Conservation (phyloP, 2,888 invertebrate genomes). For the Drosophila leonis region DNA sequence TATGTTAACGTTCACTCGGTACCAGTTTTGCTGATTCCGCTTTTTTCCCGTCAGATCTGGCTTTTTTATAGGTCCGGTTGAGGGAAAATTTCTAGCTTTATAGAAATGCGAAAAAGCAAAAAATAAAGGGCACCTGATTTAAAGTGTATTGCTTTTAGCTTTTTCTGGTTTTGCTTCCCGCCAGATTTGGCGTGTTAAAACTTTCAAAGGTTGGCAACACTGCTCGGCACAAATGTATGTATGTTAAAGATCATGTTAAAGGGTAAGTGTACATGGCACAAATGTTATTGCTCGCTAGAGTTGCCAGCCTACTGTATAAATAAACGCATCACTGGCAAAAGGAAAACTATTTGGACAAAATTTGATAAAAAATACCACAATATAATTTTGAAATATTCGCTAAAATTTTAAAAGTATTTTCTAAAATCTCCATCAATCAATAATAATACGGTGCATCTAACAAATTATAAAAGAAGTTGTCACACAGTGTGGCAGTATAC, state of each 20-base stretch:
- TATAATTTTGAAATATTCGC: neutral
- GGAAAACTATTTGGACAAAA: neutral
- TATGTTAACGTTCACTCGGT: neutral
- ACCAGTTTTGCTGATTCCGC: too few relatives aligned
- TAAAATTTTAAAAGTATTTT: neutral
- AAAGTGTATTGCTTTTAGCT: too few relatives aligned
- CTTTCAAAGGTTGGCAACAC: too few relatives aligned
- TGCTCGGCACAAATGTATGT: neutral
- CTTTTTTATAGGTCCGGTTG: too few relatives aligned
- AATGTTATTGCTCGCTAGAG: conserved; percentile 36
- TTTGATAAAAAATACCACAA: neutral
- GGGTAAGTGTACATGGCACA: conserved; percentile 13
- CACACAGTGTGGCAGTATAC: neutral
- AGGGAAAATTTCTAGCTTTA: too few relatives aligned
- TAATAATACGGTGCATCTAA: neutral
- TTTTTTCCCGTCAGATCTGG: too few relatives aligned
- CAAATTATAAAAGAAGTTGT: neutral
- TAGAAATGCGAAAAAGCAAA: too few relatives aligned
- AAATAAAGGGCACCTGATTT: too few relatives aligned
- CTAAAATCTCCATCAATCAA: neutral
- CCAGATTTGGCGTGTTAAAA: too few relatives aligned
- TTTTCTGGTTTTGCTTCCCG: too few relatives aligned
- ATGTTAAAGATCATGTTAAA: conserved; percentile 43
- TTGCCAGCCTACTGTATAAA: conserved; percentile 17
- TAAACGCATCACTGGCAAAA: conserved; percentile 5